Base-by-base conservation (phyloP, 2,113 vertebrate species). In the Planiliza haematocheilus region DNA sequence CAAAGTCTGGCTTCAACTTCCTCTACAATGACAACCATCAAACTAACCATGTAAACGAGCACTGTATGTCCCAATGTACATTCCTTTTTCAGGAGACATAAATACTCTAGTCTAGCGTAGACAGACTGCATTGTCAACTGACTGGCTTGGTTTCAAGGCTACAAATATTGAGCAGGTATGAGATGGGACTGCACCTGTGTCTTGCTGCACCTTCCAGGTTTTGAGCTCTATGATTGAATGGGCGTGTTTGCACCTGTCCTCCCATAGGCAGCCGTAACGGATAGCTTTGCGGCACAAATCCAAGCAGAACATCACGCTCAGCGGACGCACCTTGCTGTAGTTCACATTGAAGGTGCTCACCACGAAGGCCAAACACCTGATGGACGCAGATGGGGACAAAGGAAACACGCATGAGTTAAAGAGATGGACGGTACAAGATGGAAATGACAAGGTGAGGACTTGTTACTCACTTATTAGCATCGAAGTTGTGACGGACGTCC, bases 161-260 rank as follows among this genome's bases (percentile, higher is more conserved):
- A n/a, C n/a, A 30, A 30, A 30, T 30, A 30, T 5, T 30, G 24
- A 3, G 24, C 24, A n/a, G n/a, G n/a, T n/a, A n/a, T n/a, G 24
- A 3, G 24, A 30, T 30, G 30, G 43, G 49, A 20, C 17, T 34
- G 51, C 70, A 94, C 97, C 97, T 68, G 96, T 95, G 81, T 95
- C 91, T 11, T 90, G 93, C 92, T 98, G 97, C 82, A 99, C 91
- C 79, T 93, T 93, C 97, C 97, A 99, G 84, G 95, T 94, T 87
- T 96, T 94, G 64, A 98, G 96, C 85, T 99, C 97, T 0, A 99
- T 95, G 81, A 95, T 88, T 4, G 97, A 98, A 75, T 99, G 97
- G 81, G 97, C 96, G 0, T 94, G 96, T 80, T 87, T 89, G 87
- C 97, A 99, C 86, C 82, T 90, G 87, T 96, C 94, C 73, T 96